A percentile compares a stretch with the other conserved stretches of the same genome.
Conservation (phyloP, 2,888 invertebrate genomes). For the Anagyrus pseudococci region DNA sequence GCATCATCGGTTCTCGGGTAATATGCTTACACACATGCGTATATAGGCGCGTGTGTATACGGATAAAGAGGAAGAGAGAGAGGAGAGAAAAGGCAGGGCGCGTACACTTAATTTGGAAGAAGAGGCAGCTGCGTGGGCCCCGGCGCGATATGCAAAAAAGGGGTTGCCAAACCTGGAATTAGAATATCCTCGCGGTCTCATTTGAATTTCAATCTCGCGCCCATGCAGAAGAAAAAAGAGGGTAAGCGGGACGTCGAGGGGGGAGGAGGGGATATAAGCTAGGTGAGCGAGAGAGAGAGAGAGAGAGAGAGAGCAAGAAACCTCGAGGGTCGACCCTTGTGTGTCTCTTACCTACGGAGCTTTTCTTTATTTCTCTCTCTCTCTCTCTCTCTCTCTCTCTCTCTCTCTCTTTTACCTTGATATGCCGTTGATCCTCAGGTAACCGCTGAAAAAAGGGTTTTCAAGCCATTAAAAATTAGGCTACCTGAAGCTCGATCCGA, state of each 20-base stretch:
- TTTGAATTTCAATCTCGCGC: slow-evolving; percentile 61
- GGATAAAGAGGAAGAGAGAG: slow-evolving; percentile 41
- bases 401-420: slow-evolving; percentile 3
- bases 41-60: too few relatives aligned
- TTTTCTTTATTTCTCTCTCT: slow-evolving; percentile 21
- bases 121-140: slow-evolving; percentile 59
- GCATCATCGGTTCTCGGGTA: too few relatives aligned
- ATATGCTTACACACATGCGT: too few relatives aligned
- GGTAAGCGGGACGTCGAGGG: background rate
- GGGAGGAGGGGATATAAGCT: too few relatives aligned
- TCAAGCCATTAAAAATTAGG: slow-evolving; percentile 46
- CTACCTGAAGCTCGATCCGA: slow-evolving; percentile 44
- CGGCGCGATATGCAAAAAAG: slow-evolving; percentile 56
- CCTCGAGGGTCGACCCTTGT: slow-evolving; percentile 30
- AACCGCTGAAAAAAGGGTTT: too few relatives aligned
- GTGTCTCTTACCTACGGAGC: slow-evolving; percentile 12
- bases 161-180: slow-evolving; percentile 56
- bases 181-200: slow-evolving; percentile 63
- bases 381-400: slow-evolving; percentile 17
- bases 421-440: slow-evolving; percentile 7
- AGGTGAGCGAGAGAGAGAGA: slow-evolving; percentile 4
- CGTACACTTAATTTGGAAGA: slow-evolving; percentile 16
- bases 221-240: slow-evolving; percentile 8
- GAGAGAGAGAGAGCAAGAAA: slow-evolving; percentile 22
- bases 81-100: slow-evolving; percentile 26